phyloP scores from a whole-genome alignment of 2,113 vertebrate genomes.

The Zosterops pallidus region DNA sequence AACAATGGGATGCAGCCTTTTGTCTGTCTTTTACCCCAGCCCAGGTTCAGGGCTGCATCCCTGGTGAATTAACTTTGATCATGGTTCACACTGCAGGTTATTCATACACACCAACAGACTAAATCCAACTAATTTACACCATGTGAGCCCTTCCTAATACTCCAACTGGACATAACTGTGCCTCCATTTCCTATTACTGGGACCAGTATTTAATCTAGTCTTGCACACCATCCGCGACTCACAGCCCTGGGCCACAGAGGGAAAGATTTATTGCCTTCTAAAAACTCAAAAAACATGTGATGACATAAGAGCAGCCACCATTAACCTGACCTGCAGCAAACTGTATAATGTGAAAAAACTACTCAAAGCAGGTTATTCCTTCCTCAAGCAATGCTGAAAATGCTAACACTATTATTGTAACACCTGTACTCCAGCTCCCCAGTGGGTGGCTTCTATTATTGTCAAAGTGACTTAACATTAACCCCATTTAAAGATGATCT shows the following conservation, averaged over 20 bases:
- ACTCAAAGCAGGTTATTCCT: neutral
- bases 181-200: neutral
- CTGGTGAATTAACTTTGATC: conserved; percentile 21
- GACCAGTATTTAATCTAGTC: neutral
- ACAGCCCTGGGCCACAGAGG: neutral
- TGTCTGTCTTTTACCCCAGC: neutral
- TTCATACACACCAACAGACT: neutral
- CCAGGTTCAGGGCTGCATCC: neutral
- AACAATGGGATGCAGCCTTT: neutral
- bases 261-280: neutral
- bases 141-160: neutral
- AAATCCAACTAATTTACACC: neutral
- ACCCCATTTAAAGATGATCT: conserved; percentile 37
- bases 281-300: neutral
- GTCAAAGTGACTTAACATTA: conserved; percentile 58
- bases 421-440: conserved; percentile 11
- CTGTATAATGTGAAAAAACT: neutral
- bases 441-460: conserved; percentile 51
- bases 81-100: neutral
- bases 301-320: neutral
- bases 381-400: conserved; percentile 23
- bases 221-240: neutral
- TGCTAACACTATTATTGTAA: neutral
- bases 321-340: neutral
- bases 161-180: neutral